Conservation (phyloP, 1,140 invertebrate species). For the Caenorhabditis latens region DNA sequence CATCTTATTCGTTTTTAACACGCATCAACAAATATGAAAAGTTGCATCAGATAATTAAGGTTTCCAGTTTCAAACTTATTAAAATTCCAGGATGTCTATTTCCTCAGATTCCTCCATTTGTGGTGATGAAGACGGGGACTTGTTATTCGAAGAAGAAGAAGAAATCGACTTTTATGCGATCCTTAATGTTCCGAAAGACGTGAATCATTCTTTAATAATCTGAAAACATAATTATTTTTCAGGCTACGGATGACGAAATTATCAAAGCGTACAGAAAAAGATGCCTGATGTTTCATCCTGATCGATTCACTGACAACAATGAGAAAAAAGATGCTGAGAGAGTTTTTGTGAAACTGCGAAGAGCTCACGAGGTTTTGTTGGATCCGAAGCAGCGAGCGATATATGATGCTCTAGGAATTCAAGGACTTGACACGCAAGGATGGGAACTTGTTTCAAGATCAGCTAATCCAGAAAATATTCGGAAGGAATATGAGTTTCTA, state of each 20-base stretch:
- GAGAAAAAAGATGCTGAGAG: constrained; percentile 73
- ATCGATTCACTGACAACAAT: constrained; percentile 72
- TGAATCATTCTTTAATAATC: constrained; percentile 62
- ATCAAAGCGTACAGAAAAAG: constrained; percentile 73
- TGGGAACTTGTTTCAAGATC: constrained; percentile 73
- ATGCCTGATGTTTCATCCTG: constrained; percentile 76
- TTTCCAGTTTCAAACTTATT: no score
- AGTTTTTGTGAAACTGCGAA: constrained; percentile 73
- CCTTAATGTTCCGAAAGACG: constrained; percentile 73
- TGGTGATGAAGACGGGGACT: constrained; percentile 66
- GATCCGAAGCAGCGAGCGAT: constrained; percentile 75
- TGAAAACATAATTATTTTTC: constrained; percentile 39
- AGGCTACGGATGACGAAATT: constrained; percentile 75
- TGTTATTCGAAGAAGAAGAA: constrained; percentile 67
- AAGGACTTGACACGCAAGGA: constrained; percentile 71
- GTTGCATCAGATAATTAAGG: no score
- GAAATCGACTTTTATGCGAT: constrained; percentile 75
- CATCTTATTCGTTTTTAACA: no score
- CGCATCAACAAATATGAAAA: no score
- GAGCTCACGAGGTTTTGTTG: constrained; percentile 72
- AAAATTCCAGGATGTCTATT: constrained; percentile 65
- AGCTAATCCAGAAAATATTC: constrained; percentile 67
- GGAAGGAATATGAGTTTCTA: constrained; percentile 75
- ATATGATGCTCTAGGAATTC: constrained; percentile 74
- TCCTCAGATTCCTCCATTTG: constrained; percentile 68